Conservation (phyloP, 2,113 vertebrate genomes). For the Gulo gulo region DNA sequence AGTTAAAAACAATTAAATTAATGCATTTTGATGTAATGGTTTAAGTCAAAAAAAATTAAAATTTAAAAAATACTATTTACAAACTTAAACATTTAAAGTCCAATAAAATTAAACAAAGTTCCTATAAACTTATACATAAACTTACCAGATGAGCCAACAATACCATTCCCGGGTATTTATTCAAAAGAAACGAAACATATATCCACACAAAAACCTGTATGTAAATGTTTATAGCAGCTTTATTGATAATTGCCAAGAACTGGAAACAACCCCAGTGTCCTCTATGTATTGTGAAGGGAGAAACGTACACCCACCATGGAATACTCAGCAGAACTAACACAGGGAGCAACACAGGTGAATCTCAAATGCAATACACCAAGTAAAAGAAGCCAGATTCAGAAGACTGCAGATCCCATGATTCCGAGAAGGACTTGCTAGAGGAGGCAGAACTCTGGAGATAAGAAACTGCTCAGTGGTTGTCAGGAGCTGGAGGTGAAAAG, state of each 20-base stretch:
- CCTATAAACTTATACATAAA: background rate
- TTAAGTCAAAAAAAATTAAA: background rate
- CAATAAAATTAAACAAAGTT: background rate
- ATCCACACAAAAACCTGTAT: background rate
- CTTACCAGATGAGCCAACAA: background rate
- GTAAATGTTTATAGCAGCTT: background rate
- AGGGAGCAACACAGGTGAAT: background rate
- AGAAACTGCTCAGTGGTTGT: background rate
- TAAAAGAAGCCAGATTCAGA: background rate
- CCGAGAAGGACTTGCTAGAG: background rate
- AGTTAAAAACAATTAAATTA: background rate
- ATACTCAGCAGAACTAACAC: background rate
- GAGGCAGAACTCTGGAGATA: background rate
- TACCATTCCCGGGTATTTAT: background rate
- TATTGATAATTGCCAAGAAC: background rate
- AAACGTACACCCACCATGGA: no score
- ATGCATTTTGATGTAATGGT: background rate
- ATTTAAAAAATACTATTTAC: background rate
- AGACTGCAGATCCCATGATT: background rate
- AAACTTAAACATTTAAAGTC: background rate
- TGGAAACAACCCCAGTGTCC: background rate
- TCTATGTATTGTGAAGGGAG: background rate
- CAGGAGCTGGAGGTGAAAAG: background rate
- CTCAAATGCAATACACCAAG: background rate
- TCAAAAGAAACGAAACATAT: constrained; percentile 14